phyloP scores from a whole-genome alignment of 2,797 vertebrate species.

The Clarias laeviceps region DNA sequence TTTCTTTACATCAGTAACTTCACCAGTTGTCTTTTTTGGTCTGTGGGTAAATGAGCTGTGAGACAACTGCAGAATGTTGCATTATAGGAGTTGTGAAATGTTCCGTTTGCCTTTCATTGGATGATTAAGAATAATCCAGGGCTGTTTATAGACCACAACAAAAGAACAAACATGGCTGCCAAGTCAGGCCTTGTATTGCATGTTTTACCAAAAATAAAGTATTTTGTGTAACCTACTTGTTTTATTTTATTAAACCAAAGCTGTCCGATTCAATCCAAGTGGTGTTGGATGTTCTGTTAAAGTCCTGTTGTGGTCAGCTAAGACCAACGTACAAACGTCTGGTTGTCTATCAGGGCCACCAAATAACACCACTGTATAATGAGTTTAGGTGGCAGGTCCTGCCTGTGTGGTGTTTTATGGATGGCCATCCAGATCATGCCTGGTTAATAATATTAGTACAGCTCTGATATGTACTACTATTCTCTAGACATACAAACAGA shows the following conservation, averaged over 20 bases:
- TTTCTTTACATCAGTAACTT: slow-evolving; percentile 48
- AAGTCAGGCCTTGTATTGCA: slow-evolving; percentile 47
- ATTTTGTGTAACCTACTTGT: slow-evolving; percentile 40
- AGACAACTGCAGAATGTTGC: background rate
- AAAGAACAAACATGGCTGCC: background rate
- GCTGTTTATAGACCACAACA: background rate
- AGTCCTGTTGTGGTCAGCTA: background rate
- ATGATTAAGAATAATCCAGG: background rate
- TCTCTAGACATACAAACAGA: too few relatives aligned
- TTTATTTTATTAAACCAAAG: background rate
- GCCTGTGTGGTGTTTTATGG: too few relatives aligned
- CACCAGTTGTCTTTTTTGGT: slow-evolving; percentile 10
- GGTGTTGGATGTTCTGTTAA: background rate
- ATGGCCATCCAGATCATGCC: too few relatives aligned
- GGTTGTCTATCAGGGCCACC: background rate
- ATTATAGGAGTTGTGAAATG: background rate
- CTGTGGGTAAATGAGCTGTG: background rate
- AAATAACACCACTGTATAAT: too few relatives aligned
- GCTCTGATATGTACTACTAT: too few relatives aligned
- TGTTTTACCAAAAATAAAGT: slow-evolving; percentile 67
- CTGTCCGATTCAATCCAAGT: background rate
- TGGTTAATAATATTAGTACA: too few relatives aligned
- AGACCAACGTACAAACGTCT: background rate
- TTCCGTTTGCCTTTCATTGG: background rate
- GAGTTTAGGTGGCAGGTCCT: too few relatives aligned